Evolutionary conservation across 1,140 invertebrate species (phyloP).

Genomic region (Drosophila navojoa): DNA sequence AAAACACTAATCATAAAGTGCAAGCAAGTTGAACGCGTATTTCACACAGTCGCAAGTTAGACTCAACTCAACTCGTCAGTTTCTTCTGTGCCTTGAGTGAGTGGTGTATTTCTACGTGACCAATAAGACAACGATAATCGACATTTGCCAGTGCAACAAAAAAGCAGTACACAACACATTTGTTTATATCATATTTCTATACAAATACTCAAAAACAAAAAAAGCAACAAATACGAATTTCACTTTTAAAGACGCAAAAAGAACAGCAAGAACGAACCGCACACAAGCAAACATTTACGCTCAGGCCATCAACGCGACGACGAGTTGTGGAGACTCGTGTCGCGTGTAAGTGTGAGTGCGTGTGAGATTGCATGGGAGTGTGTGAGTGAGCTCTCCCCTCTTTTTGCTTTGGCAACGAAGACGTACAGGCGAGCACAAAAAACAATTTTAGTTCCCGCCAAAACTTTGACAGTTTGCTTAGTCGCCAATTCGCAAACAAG

Average conservation of each 20-base stretch:
- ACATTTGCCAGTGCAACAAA: slow-evolving; percentile 29
- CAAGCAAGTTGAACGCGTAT: slow-evolving; percentile 2
- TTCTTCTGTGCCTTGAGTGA: slow-evolving; percentile 37
- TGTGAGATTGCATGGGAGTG: slow-evolving; percentile 18
- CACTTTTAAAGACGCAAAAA: slow-evolving; percentile 58
- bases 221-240: slow-evolving; percentile 57
- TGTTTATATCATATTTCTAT: slow-evolving; percentile 68
- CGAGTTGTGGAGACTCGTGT: slow-evolving; percentile 58
- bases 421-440: slow-evolving; percentile 54
- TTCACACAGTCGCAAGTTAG: slow-evolving; percentile 5
- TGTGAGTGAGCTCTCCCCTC: slow-evolving; percentile 59
- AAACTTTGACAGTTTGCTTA: slow-evolving; percentile 78
- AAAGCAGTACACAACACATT: slow-evolving; percentile 30
- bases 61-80: slow-evolving; percentile 34
- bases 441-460: slow-evolving; percentile 75
- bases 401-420: slow-evolving; percentile 40
- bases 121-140: slow-evolving; percentile 14
- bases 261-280: slow-evolving; percentile 21
- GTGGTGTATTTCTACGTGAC: slow-evolving; percentile 21
- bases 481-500: slow-evolving; percentile 69
- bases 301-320: slow-evolving; percentile 28
- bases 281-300: slow-evolving; percentile 35
- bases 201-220: slow-evolving; percentile 49
- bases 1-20: background rate
- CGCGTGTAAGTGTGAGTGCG: slow-evolving; percentile 21